Base-by-base conservation (phyloP, 2,113 vertebrate species). In the Paramisgurnus dabryanus region DNA sequence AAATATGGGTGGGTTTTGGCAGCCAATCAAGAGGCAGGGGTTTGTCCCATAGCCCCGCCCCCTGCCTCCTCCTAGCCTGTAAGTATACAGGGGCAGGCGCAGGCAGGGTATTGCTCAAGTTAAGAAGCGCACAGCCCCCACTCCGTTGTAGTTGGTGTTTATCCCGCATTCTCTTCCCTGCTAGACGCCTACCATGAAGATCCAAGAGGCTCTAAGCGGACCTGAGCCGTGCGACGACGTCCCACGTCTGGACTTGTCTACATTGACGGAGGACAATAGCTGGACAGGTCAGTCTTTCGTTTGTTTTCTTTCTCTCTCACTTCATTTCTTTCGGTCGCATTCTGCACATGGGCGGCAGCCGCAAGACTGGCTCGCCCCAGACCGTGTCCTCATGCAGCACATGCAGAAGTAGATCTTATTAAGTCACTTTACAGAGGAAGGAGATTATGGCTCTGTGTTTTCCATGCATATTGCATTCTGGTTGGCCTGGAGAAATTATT, bases 171-270 rank as follows among this genome's bases (percentile, higher is more conserved):
- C 80, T 80, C 84, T 84, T 85, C 89, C 89, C 82, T 90, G 90
- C 92, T 94, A 96, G 96, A 92, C 89, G 85, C 85, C 93, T 69
- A 86, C 84, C 79, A 98, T 99, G 98, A 98, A 98, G 94, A 99
- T 99, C 87, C 96, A 96, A 92, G 98, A 99, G 87, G 93, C 91
- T 82, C 89, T 94, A 63, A 90, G 89, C 22, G 80, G 71, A 64
- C 83, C 87, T 0, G 92, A 92, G 89, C 88, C 81, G 88, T 93
- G 92, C 69, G 95, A 95, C 0, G 95, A 97, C 79, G 92, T 95
- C 60, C 95, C 97, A 43, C 93, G 87, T 0, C 90, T 97, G 93
- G 97, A 98, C 90, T 91, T 98, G 91, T 93, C 95, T 13, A 83
- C 94, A 0, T 88, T 98, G 82, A 94, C 94, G 0, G 92, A 95